A percentile compares a stretch with the other conserved stretches of the same genome.
phyloP scores from a whole-genome alignment of 2,888 invertebrate species.

The Podotricha telesiphe region DNA sequence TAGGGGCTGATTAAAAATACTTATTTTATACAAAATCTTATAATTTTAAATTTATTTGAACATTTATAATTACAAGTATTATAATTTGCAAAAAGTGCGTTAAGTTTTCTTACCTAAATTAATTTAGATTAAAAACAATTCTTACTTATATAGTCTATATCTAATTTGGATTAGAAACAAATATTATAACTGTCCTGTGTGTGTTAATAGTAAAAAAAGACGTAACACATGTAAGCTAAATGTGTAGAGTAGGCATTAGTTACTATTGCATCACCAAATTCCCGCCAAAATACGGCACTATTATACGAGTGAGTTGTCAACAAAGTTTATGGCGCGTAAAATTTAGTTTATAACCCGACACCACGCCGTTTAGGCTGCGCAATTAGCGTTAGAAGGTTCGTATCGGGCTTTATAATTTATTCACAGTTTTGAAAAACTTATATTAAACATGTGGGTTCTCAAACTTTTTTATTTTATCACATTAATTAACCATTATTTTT shows the following conservation, averaged over 20 bases:
- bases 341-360: conserved; percentile 81
- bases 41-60: too few species aligned
- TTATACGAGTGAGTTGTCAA: conserved; percentile 79
- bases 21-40: too few species aligned
- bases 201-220: conserved; percentile 46
- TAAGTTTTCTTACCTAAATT: too few species aligned
- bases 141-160: too few species aligned
- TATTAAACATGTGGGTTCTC: not conserved
- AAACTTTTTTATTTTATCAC: too few species aligned
- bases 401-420: conserved; percentile 31
- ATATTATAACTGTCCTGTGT: too few species aligned
- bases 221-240: conserved; percentile 61
- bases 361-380: conserved; percentile 65
- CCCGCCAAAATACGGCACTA: conserved; percentile 78
- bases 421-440: not conserved
- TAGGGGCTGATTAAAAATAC: too few species aligned
- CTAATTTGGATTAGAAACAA: too few species aligned
- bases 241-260: conserved; percentile 49
- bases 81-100: not conserved
- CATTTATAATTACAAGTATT: too few species aligned
- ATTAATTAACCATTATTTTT: too few species aligned
- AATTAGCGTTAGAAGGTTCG: conserved; percentile 58
- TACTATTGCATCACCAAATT: conserved; percentile 54
- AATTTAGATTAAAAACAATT: not conserved
- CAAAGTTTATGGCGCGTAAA: conserved; percentile 80